Base-by-base conservation (phyloP, 2,113 vertebrate species). In the Oncorhynchus nerka region DNA sequence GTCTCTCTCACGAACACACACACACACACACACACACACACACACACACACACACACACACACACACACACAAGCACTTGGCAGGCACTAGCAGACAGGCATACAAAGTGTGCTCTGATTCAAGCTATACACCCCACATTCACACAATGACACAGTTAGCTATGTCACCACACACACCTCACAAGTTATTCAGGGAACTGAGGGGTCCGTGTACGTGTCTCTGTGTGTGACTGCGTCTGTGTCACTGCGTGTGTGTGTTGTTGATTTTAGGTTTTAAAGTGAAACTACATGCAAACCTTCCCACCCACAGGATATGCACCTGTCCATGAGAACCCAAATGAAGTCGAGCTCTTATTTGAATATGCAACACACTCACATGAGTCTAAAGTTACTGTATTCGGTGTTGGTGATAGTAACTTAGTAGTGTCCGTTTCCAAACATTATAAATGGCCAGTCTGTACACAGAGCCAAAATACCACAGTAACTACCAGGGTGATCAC, bases 291-390 rank as follows among this genome's bases (percentile, higher is more conserved):
- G 81, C 86, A 86, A 85, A 86, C 73, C 73, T 68, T 67, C 70
- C 78, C 71, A 73, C 81, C 85, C 86, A 88, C 89, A 87, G 87
- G 87, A 86, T 87, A 70, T 68, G 75, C 87, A 88, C 85, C 89
- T 87, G 87, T 82, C 85, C 75, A 84, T 82, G 83, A 83, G 80
- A 85, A 72, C 78, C 84, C 75, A 82, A 69, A 86, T 89, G 85
- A 13, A n/a, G 55, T 80, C 79, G 68, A 73, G 71, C 84, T 57
- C 69, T 70, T 57, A 81, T 86, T 75, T 81, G 73, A 81, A 61
- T 74, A 68, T 76, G 75, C 28, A 48, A 70, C 26, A 45, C 9
- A 66, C 6, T 5, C 7, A 55, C 51, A 19, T 55, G 16, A 1
- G 51, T 1, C 51, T 55, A 55, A 4, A 55, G 51, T 19, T 19